Conservation (phyloP, 2,797 vertebrate species). For the Podarcis siculus region DNA sequence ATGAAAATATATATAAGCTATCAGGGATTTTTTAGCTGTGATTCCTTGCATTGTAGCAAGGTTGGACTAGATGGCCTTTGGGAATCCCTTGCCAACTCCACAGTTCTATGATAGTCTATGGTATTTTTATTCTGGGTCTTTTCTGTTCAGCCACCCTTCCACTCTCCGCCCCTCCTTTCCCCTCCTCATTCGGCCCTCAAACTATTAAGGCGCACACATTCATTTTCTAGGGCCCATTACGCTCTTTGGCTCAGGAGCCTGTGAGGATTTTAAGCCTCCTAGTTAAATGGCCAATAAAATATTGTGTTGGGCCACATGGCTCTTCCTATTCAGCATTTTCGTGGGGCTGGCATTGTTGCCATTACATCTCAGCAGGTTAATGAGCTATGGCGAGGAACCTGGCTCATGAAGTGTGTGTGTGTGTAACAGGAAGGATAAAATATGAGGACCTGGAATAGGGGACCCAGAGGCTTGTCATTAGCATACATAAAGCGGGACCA, state of each 20-base stretch:
- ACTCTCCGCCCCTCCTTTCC: background rate
- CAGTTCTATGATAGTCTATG: too few species aligned
- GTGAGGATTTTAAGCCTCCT: background rate
- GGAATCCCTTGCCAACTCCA: too few species aligned
- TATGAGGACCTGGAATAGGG: background rate
- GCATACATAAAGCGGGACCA: background rate
- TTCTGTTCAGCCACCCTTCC: too few species aligned
- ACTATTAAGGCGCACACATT: background rate
- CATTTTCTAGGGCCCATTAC: background rate
- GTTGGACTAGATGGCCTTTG: too few species aligned
- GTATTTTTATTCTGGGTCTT: background rate
- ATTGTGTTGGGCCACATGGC: background rate
- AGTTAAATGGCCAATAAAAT: conserved; percentile 22
- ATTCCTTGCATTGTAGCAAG: too few species aligned
- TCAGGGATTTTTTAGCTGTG: too few species aligned
- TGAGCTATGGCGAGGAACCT: background rate
- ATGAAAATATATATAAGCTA: too few species aligned
- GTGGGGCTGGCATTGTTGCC: background rate
- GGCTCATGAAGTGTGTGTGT: background rate
- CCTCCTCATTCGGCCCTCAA: background rate
- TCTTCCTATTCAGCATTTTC: background rate
- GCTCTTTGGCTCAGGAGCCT: background rate
- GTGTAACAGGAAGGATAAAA: background rate
- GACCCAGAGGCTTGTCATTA: background rate
- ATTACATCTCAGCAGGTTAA: background rate